Evolutionary conservation across 2,888 invertebrate genomes (phyloP).

Genomic region (Agrochola macilenta): DNA sequence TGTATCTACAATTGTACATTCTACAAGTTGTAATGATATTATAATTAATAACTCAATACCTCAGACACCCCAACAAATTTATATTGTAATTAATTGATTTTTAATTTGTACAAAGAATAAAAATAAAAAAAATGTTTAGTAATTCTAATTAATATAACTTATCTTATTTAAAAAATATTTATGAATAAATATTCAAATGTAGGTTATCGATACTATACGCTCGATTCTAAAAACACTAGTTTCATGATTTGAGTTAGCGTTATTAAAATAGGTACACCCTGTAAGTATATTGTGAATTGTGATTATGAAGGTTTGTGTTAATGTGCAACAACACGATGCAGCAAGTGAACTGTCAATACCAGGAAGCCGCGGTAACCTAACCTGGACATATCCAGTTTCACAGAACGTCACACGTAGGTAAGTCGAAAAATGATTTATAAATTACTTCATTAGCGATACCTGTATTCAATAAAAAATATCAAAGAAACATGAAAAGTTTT

Average conservation of each 20-base stretch:
- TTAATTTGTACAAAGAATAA: too few relatives aligned
- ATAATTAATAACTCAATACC: neutral
- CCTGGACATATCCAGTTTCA: conserved; percentile 72
- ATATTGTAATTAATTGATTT: neutral
- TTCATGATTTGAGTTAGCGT: neutral
- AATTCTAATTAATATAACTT: too few relatives aligned
- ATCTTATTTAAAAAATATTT: too few relatives aligned
- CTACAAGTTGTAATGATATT: neutral
- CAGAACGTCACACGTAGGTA: conserved; percentile 49
- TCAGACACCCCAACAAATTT: neutral
- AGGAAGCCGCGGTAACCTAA: conserved; percentile 73
- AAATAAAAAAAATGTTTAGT: neutral
- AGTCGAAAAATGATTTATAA: conserved; percentile 11
- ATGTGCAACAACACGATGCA: conserved; percentile 72
- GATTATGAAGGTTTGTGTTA: conserved; percentile 45
- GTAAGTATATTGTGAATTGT: neutral
- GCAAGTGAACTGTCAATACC: conserved; percentile 70
- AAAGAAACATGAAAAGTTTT: conserved; percentile 10
- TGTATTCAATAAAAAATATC: neutral
- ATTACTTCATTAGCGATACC: conserved; percentile 4
- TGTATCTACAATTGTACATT: conserved; percentile 5
- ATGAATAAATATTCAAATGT: neutral
- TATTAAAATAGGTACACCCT: neutral
- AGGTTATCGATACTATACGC: neutral
- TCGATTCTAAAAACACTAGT: neutral